Base-by-base conservation (phyloP, 64 coral and sea anemone species). In the Pocillopora damicornis region DNA sequence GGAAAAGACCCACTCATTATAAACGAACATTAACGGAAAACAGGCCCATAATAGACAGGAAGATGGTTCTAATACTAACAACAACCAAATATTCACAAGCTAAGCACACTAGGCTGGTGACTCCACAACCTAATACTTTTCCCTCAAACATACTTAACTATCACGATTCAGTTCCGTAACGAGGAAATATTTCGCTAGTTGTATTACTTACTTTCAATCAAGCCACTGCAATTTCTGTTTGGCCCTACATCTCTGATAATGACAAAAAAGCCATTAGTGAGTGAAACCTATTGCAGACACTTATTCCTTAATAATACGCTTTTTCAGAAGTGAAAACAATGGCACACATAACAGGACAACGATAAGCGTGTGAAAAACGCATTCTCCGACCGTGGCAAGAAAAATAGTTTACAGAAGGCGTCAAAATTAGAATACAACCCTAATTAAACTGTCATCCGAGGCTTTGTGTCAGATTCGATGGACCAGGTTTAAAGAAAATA, bases 401-500 rank as follows among this genome's bases (percentile, higher is more conserved):
- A 45, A 85, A 72, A 73, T 42, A 72, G 81, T 85, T 85, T 58
- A 25, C 81, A 85, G 17, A 85, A 57, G 81, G 64, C 14, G 63
- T 85, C 65, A 66, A 42, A 20, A 58, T 20, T 20, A 72, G 63
- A 85, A 85, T 85, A 22, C 13, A 68, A 12, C 12, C 38, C 37
- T 85, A 72, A 85, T 85, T 85, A 85, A 85, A 85, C 20, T 37
- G 81, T 73, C 65, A 37, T 85, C n/a, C 38, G 61, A 14, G 65
- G 34, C 65, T 72, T 73, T 58, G 64, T 72, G 13, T 71, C 73
- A 18, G 60, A 83, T 67, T 73, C 35, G 15, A 57, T 72, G 81
- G 18, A 38, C 59, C 38, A 72, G 42, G 64, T 68, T 85, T 85
- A 68, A 85, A 71, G 45, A 69, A 3, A 11, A 72, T 71, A n/a